Conservation (phyloP, 2,797 vertebrate species). For the Passerculus sandwichensis region DNA sequence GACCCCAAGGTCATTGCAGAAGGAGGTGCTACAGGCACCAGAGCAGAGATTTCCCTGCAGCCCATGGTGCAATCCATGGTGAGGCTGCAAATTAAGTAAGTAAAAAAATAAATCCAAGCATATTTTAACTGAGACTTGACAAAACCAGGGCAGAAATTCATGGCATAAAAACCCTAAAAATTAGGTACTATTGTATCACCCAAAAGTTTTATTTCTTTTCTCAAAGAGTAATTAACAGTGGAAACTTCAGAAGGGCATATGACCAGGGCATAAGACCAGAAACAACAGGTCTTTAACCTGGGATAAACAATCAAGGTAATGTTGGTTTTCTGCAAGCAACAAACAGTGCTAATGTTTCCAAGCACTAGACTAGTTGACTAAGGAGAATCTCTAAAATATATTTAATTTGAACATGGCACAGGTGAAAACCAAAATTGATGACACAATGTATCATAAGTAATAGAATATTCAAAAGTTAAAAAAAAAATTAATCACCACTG, state of each 20-base stretch:
- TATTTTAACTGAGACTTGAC: too few relatives aligned
- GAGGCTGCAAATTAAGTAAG: not conserved
- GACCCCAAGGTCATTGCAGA: not conserved
- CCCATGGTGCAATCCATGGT: fast-evolving
- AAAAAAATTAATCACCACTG: not conserved
- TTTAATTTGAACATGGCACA: not conserved
- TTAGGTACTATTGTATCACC: not conserved
- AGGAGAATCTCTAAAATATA: not conserved
- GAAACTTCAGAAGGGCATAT: not conserved
- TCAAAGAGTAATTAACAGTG: not conserved
- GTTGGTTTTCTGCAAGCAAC: not conserved
- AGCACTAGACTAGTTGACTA: not conserved
- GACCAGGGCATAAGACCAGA: not conserved
- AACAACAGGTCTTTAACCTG: not conserved
- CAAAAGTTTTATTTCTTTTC: not conserved
- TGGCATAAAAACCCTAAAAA: not conserved
- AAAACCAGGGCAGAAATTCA: not conserved
- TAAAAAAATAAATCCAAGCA: not conserved
- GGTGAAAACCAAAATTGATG: not conserved
- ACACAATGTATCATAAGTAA: not conserved
- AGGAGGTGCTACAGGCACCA: fast-evolving
- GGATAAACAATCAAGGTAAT: not conserved
- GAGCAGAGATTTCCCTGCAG: not conserved
- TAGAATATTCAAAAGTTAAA: not conserved
- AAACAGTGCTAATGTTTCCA: not conserved